Base-by-base conservation (phyloP, 2,113 vertebrate genomes). In the Gambusia affinis region DNA sequence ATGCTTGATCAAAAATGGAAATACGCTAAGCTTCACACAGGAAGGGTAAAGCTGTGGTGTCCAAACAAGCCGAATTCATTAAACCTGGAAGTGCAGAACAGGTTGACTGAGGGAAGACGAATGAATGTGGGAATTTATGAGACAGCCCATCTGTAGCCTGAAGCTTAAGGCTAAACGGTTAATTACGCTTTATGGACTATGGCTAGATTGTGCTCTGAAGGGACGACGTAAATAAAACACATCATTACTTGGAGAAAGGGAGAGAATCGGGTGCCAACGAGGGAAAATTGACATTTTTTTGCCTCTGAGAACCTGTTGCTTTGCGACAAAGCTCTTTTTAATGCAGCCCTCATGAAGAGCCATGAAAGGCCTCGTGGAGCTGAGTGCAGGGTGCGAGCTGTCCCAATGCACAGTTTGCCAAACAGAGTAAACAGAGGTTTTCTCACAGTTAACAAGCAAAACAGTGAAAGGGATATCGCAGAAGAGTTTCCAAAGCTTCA, bases 291-390 rank as follows among this genome's bases (percentile, higher is more conserved):
- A 94, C 91, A 95, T 96, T 95, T 95, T 95, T 96, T 78, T 82
- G 85, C 87, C 83, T 85, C 84, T 86, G 85, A 91, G 93, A 94
- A 92, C n/a, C 91, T 85, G 95, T 95, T 96, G 95, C 95, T 94
- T 92, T 95, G 95, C 94, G 91, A 95, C 95, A 95, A 95, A 95
- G 94, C 65, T 85, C 78, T 94, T 95, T 95, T 95, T 91, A 92
- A 93, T 94, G 92, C 85, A 72, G 68, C 86, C 60, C 88, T 79
- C 82, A 94, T 88, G 93, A 82, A 86, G 90, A 89, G 64, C 72
- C 71, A 31, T 93, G 92, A 95, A 95, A 91, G 87, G 93, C 75
- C 70, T 63, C 80, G 75, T 74, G 83, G 87, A 84, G 84, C 84
- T 47, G 86, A 72, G 89, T 78, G 79, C n/a, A 64, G 87, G 84